A percentile compares a stretch with the other conserved stretches of the same genome.
These are phyloP conservation scores for Steatornis caripensis DNA, from an alignment of 2,113 vertebrate species.

Conservation along the genomic window DNA sequence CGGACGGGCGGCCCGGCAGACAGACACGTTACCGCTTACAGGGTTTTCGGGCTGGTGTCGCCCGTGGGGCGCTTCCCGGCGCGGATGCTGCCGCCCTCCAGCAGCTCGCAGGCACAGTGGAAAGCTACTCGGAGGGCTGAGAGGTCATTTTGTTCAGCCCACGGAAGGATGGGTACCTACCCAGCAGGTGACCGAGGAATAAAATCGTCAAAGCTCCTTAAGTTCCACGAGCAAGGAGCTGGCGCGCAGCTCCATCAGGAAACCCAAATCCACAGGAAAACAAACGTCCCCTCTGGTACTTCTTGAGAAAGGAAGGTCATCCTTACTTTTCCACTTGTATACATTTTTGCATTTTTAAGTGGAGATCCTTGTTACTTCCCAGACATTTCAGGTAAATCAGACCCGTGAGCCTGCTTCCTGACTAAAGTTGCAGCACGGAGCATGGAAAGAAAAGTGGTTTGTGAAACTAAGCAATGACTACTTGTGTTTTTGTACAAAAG, in stretches of 20 bases:
- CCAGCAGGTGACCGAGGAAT: background rate
- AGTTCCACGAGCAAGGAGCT: background rate
- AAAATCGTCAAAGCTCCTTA: background rate
- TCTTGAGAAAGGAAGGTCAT: background rate
- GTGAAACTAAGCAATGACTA: background rate
- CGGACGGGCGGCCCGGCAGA: too few species aligned
- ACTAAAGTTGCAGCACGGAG: background rate
- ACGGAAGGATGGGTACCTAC: background rate
- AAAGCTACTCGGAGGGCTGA: fast-evolving
- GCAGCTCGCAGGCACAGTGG: too few species aligned
- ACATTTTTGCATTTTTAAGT: fast-evolving
- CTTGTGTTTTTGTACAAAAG: background rate
- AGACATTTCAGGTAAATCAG: background rate
- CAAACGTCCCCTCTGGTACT: too few species aligned
- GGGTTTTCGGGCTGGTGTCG: fast-evolving
- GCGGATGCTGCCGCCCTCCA: fast-evolving
- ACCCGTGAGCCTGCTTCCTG: background rate
- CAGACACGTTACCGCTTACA: background rate
- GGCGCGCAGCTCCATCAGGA: background rate
- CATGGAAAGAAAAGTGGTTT: background rate
- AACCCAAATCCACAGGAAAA: background rate
- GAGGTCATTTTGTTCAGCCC: fast-evolving
- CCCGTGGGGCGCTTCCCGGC: fast-evolving
- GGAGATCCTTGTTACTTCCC: too few species aligned
- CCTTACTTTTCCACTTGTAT: fast-evolving